Conservation (phyloP, 1,140 invertebrate species). For the Papilio aristodemus region DNA sequence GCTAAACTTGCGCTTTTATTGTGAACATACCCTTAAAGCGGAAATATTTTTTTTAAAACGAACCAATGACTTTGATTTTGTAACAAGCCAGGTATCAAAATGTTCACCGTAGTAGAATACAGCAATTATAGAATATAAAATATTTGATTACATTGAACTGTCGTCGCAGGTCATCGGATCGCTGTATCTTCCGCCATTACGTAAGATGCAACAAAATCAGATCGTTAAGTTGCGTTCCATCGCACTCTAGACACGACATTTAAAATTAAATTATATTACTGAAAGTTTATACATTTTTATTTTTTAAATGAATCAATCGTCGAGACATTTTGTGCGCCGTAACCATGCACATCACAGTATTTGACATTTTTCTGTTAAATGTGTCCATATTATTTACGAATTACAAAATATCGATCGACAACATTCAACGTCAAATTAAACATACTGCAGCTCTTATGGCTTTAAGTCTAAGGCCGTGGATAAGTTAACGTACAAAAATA, state of each 20-base stretch:
- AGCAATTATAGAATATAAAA: background rate
- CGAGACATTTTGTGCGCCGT: background rate
- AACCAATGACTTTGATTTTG: background rate
- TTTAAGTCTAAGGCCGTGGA: constrained; percentile 18
- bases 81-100: background rate
- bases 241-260: background rate
- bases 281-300: background rate
- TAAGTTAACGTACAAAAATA: constrained; percentile 14
- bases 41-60: background rate
- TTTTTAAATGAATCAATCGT: background rate
- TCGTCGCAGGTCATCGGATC: background rate
- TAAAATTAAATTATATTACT: background rate
- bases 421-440: background rate
- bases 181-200: no score
- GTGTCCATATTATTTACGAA: background rate
- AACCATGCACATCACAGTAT: background rate
- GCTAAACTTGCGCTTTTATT: background rate
- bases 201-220: constrained; percentile 12
- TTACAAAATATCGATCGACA: constrained; percentile 1
- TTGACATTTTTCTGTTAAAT: background rate
- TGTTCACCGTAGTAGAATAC: no score
- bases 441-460: background rate
- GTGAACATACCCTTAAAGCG: constrained; percentile 3
- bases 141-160: background rate
- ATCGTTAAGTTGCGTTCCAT: background rate